Base-by-base conservation (phyloP, 1,140 invertebrate species). In the Camponotus floridanus region DNA sequence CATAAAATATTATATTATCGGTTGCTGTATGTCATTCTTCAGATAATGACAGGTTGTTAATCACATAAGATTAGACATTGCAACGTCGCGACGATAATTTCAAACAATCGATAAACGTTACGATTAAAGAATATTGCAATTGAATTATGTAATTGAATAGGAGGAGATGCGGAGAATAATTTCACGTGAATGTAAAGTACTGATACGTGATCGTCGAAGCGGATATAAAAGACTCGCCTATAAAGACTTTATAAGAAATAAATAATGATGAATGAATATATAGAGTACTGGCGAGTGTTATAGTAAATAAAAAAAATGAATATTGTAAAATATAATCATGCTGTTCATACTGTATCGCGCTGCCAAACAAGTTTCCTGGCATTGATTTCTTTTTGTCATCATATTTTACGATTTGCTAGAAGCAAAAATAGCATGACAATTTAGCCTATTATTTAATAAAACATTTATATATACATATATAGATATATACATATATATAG, bases 271-370 rank as follows among this genome's bases (percentile, higher is more conserved):
- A 74, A 83, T 6, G 48, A 61, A 73, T 62, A 51, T 51, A 51
- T 51, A 51, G 48, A 73, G 31, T 33, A 33, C 79, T 42, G 42
- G 55, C 68, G 71, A 83, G 26, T 74, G 68, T 74, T 45, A 61
- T 39, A 33, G 61, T 31, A 61, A 73, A 59, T 73, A 73, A 65
- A 61, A 31, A 26, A 62, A 83, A 62, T 83, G 26, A 61, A 74
- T 74, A 83, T 48, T 83, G 79, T 83, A 83, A 83, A 61, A 83
- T 83, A 74, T 83, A 74, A 73, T 83, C 39, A 33, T 59, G 39
- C 33, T 55, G 31, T 36, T 57, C 67, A 39, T 65, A 57, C 39
- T 83, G 61, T 83, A 55, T 83, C 39, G 73, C 61, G 39, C 68
- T 83, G 67, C 67, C 79, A 74, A 83, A 61, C 18, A 55, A 13